Percentiles rank a stretch among this genome's conserved stretches.
Evolutionary conservation across 1,140 invertebrate species (phyloP).

Genomic region (Achatina immaculata): DNA sequence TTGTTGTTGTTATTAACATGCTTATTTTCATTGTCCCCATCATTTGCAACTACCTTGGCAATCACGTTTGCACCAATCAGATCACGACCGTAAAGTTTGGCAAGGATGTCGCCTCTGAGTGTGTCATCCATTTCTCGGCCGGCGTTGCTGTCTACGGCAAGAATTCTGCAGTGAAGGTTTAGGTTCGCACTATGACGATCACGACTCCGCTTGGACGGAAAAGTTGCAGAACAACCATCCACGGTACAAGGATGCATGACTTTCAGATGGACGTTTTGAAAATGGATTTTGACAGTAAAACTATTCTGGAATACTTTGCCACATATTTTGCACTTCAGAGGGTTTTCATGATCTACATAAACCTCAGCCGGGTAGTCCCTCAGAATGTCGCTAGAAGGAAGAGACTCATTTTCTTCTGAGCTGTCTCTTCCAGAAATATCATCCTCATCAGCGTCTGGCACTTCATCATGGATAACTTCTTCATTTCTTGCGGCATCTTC

Average conservation of each 20-base stretch:
- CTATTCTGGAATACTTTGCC: slow-evolving; percentile 95
- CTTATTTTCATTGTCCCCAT: background rate
- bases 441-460: slow-evolving; percentile 31
- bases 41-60: background rate
- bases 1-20: slow-evolving; percentile 31
- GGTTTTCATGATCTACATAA: slow-evolving; percentile 87
- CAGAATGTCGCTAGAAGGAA: background rate
- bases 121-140: slow-evolving; percentile 45
- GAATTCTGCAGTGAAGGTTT: slow-evolving; percentile 81
- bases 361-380: slow-evolving; percentile 70
- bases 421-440: slow-evolving; percentile 34
- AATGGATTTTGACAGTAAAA: slow-evolving; percentile 95
- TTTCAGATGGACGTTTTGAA: slow-evolving; percentile 95
- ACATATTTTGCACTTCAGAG: slow-evolving; percentile 89
- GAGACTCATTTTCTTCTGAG: slow-evolving; percentile 24
- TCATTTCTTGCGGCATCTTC: slow-evolving; percentile 3
- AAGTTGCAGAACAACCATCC: slow-evolving; percentile 95
- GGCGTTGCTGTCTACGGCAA: slow-evolving; percentile 53
- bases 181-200: slow-evolving; percentile 93
- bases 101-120: slow-evolving; percentile 51
- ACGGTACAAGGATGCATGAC: slow-evolving; percentile 96
- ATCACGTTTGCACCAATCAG: slow-evolving; percentile 5
- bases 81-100: slow-evolving; percentile 51
- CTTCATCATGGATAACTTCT: background rate
- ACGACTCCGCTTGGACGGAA: slow-evolving; percentile 92